Evolutionary conservation across 92 coral and sea anemone genomes (phyloP), one percentile per base, ranked within the genome.

Genomic region (Plumapathes pennacea): DNA sequence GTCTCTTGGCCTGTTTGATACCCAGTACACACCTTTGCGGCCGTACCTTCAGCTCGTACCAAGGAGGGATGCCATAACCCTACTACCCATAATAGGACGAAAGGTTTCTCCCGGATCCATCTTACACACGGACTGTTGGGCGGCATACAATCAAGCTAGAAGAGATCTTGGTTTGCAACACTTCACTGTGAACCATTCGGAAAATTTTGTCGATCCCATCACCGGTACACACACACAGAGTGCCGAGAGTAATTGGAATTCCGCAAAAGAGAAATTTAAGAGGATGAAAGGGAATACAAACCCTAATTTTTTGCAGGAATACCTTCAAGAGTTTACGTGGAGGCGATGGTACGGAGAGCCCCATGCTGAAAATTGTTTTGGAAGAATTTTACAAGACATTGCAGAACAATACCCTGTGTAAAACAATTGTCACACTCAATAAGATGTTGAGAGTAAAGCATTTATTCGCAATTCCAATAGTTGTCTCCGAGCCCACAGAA

Each of bases 1-100:
- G 72, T 58, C 25, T 38, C 60, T 50, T 64, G 60, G 72, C 59
- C 72, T 64, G 38, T 64, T 64, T 64, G 72, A 64, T 60, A 64
- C 72, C 18, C 60, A 50, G 60, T 64, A n/a, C 50, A 38, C 18
- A 21, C 72, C 72, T n/a, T 57, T 59, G 31, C 29, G 71, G 49
- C 71, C 71, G 4, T 57, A 54, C 55, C 55, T 68, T 50, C 76
- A 63, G 36, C 58, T 48, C 34, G 59, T 63, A 30, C 19, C 57
- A 50, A 63, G 49, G 21, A 46, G 43, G 26, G 32, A 46, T 36
- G 46, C 62, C 8, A 48, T 49, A 17, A 49, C 71, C 12, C 58
- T 33, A 4, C 12, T 63, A 25, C 59, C 49, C 6, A 47, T 49
- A 20, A 63, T 63, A 46, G 13, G 21, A 27, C 59, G 48, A 49